Evolutionary conservation across 2,888 invertebrate genomes (phyloP).

Genomic region (Nasonovia ribisnigri): DNA sequence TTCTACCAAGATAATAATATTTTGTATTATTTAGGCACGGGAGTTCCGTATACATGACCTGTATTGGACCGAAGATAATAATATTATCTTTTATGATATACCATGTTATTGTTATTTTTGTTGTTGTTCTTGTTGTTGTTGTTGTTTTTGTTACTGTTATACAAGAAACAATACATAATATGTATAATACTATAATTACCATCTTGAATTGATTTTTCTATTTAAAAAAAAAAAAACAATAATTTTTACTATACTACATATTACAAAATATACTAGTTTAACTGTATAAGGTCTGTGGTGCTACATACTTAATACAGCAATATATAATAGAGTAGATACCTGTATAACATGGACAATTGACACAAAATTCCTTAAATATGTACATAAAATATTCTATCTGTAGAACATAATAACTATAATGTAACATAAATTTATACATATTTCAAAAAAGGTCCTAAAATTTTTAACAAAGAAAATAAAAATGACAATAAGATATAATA

Average conservation of each 20-base stretch:
- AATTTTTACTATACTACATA: background rate
- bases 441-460: background rate
- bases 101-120: background rate
- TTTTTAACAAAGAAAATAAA: background rate
- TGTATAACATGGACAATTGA: background rate
- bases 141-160: background rate
- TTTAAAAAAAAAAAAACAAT: background rate
- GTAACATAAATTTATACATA: background rate
- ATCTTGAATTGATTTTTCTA: background rate
- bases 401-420: background rate
- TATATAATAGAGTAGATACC: background rate
- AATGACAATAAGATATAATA: conserved; percentile 25
- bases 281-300: background rate
- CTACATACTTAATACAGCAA: background rate
- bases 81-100: background rate
- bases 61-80: background rate
- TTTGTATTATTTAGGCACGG: background rate
- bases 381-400: background rate
- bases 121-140: background rate
- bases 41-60: background rate
- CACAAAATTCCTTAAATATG: background rate
- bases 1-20: conserved; percentile 35
- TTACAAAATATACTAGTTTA: too few relatives aligned
- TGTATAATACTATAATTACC: background rate
- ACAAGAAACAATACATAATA: background rate